These are phyloP conservation scores for Mellivora capensis DNA, from an alignment of 2,113 vertebrate genomes.

Conservation along the genomic window DNA sequence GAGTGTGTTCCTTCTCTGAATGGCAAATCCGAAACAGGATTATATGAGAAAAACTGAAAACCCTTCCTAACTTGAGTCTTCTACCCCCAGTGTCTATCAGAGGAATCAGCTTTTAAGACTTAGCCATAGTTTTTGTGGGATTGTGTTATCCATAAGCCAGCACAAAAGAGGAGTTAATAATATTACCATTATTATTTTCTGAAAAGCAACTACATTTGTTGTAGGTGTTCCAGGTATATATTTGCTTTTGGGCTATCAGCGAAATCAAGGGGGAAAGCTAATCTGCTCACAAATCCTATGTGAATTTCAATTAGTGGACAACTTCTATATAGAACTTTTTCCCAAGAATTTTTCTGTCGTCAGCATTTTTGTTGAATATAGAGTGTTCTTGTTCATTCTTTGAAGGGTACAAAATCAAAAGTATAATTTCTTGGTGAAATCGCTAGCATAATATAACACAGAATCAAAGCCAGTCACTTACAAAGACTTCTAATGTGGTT, in stretches of 20 bases:
- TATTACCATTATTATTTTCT: constrained; percentile 17
- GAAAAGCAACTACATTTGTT: neutral
- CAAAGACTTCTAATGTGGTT: neutral
- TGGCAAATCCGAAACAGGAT: neutral
- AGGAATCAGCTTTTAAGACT: constrained; percentile 8
- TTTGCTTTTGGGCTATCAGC: neutral
- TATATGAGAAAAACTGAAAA: constrained; percentile 17
- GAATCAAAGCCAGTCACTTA: constrained; percentile 7
- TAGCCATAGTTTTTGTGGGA: neutral
- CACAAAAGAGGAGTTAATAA: neutral
- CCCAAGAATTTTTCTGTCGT: neutral
- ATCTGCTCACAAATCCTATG: neutral
- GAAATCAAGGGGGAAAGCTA: neutral
- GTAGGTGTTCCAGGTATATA: neutral
- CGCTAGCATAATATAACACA: neutral
- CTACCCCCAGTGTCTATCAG: neutral
- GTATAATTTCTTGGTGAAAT: constrained; percentile 9
- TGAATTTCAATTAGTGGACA: neutral
- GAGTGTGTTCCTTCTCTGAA: neutral
- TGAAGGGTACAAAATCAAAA: neutral
- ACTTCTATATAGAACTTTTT: neutral
- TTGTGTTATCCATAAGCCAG: neutral
- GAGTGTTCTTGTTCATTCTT: neutral
- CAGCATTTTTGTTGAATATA: neutral
- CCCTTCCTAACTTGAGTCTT: neutral